Conservation (phyloP, 2,797 vertebrate species). For the Anguilla obscura region DNA sequence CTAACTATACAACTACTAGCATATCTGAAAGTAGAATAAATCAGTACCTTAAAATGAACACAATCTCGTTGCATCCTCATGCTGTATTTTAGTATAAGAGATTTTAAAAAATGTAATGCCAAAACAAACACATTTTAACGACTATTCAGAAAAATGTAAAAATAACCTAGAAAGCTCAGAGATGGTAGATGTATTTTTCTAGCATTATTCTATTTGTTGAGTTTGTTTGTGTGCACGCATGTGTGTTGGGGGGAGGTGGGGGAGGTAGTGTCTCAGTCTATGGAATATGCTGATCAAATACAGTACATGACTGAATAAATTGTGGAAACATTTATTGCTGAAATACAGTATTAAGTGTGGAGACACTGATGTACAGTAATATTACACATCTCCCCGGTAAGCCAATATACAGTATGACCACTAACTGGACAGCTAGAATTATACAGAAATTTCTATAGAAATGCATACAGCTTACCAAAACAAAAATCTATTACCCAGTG, state of each 20-base stretch:
- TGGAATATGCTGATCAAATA: background rate
- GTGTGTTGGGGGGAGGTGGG: background rate
- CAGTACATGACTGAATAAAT: background rate
- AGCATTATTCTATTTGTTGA: background rate
- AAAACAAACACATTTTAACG: constrained; percentile 16
- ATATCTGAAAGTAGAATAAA: constrained; percentile 20
- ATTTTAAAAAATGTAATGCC: constrained; percentile 16
- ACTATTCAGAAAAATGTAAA: background rate
- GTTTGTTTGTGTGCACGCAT: background rate
- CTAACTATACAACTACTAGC: constrained; percentile 18
- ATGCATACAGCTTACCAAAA: constrained; percentile 10
- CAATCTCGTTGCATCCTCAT: background rate
- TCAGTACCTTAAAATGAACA: background rate
- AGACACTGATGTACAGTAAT: background rate
- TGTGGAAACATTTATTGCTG: constrained; percentile 21
- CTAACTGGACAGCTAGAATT: background rate
- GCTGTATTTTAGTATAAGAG: constrained; percentile 16
- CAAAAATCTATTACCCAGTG: background rate
- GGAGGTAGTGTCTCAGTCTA: background rate
- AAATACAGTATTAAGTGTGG: background rate
- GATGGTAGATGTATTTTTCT: background rate
- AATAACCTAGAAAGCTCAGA: background rate
- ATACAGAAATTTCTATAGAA: background rate
- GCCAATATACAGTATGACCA: background rate
- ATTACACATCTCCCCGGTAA: background rate